Base-by-base conservation (phyloP, 2,888 invertebrate genomes). In the Pheosia gnoma region DNA sequence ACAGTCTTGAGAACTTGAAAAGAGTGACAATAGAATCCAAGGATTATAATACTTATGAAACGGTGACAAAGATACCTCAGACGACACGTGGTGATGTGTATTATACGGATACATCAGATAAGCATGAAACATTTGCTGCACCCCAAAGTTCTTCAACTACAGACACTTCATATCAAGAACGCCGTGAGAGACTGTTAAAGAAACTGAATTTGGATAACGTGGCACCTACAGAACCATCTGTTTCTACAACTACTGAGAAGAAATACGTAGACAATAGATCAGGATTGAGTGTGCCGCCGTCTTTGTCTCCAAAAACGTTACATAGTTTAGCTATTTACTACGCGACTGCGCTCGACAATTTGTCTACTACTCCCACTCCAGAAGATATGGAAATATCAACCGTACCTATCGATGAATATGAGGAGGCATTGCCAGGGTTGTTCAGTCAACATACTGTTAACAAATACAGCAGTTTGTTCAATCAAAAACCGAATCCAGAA, bases 311-410 rank as follows among this genome's bases (percentile, higher is more conserved):
- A 0, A 96, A 96, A 80, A 96, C 97, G 0, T 89, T 97, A 10
- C 96, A 97, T 73, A 96, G 97, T 0, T 83, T 97, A 55, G 97
- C 97, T 0, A 95, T 96, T 70, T 97, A 97, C 80, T 97, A 97
- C 80, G 97, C 97, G 3, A 95, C 95, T 8, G 95, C 95, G 70
- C 91, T 95, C 66, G 95, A 96, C 73, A 94, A 94, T 70, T 85
- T 95, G 45, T 93, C 94, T 2, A 90, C 93, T 9, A 87, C 94
- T 45, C 59, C 88, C 5, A 68, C 82, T 9, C 84, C 89, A 37
- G 90, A 90, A 56, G 90, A 90, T 38, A 74, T 62, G 10, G 90
- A 89, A 70, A 80, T 80, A 1, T 87, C 88, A 1, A 90, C 90
- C 43, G 75, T 84, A 39, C 64, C 79, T 36, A 82, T 86, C 57